A percentile compares a stretch with the other conserved stretches of the same genome.
phyloP scores from a whole-genome alignment of 2,888 invertebrate genomes.

The Bimastos eiseni region DNA sequence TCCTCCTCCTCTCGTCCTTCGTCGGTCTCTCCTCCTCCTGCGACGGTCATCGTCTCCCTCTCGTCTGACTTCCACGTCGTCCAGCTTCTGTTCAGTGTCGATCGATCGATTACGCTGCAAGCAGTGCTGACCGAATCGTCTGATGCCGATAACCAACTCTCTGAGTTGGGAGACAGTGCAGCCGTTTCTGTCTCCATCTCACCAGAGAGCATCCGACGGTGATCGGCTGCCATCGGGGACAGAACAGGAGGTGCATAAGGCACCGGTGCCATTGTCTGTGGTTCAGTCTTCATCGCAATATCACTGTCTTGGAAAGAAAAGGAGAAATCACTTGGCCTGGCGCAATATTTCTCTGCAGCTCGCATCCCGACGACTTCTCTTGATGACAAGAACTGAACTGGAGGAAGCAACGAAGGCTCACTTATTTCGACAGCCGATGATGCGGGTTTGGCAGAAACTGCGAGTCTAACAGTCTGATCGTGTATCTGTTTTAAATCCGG shows the following conservation, averaged over 20 bases:
- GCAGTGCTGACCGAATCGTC: slow-evolving; percentile 4
- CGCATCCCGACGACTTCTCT: not conserved
- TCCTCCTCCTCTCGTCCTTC: too few relatives aligned
- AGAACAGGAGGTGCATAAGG: not conserved
- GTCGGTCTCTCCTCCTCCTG: too few relatives aligned
- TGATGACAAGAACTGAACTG: not conserved
- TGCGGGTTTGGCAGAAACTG: not conserved
- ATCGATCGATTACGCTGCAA: slow-evolving; percentile 4
- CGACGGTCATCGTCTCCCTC: not conserved
- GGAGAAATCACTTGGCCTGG: not conserved
- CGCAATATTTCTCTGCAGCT: not conserved
- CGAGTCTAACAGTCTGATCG: not conserved
- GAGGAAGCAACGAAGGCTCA: not conserved
- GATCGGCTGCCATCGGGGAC: not conserved
- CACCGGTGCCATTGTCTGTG: not conserved
- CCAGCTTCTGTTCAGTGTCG: not conserved
- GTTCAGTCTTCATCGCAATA: not conserved
- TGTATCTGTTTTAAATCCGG: not conserved
- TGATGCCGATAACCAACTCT: not conserved
- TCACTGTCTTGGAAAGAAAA: not conserved
- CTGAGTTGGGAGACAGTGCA: not conserved
- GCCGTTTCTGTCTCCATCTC: not conserved
- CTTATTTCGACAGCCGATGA: not conserved
- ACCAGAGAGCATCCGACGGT: not conserved
- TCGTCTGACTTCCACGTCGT: not conserved